Base-by-base conservation (phyloP, 2,113 vertebrate genomes). In the Pantherophis guttatus region DNA sequence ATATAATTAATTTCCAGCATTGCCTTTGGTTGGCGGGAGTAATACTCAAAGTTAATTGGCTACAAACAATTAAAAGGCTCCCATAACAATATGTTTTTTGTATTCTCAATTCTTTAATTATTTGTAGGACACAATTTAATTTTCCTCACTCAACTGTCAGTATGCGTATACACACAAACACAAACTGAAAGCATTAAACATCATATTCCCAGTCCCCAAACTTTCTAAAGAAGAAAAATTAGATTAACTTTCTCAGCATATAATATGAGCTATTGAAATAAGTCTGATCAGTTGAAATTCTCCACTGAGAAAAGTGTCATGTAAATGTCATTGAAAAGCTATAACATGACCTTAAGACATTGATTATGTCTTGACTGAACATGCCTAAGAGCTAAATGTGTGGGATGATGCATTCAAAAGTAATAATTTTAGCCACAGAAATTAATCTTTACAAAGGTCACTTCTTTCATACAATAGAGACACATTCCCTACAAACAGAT, bases 291-390 rank as follows among this genome's bases (percentile, higher is more conserved):
- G 1, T 50, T 90, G 75, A 86, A 3, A 15, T 92, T 93, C 5
- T 44, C 23, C 12, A 52, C 4, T 17, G 39, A 58, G 62, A 92
- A 39, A 4, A 87, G 39, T 86, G 21, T 91, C 88, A 90, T 94
- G 5, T 88, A 93, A 89, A 87, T 29, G 55, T 54, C 26, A 87
- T 0, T 48, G 54, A 81, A 17, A 50, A 89, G 75, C 59, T 75
- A 90, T 29, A 91, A 90, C 85, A 26, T 54, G 86, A 70, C 57
- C 50, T 91, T 87, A 55, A 96, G 86, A 57, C 92, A 94, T 24
- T 90, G 91, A 39, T 70, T 94, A 75, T 75, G 19, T 52, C 93
- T 57, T 93, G 87, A 88, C 52, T 55, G 39, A 86, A 81, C 59
- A 94, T 55, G 12, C 1, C 2, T 12, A 65, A 81, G 86, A 90